A percentile compares a stretch with the other conserved stretches of the same genome.
These are phyloP conservation scores for Chanos chanos DNA, from an alignment of 2,797 vertebrate genomes.

Conservation along the genomic window DNA sequence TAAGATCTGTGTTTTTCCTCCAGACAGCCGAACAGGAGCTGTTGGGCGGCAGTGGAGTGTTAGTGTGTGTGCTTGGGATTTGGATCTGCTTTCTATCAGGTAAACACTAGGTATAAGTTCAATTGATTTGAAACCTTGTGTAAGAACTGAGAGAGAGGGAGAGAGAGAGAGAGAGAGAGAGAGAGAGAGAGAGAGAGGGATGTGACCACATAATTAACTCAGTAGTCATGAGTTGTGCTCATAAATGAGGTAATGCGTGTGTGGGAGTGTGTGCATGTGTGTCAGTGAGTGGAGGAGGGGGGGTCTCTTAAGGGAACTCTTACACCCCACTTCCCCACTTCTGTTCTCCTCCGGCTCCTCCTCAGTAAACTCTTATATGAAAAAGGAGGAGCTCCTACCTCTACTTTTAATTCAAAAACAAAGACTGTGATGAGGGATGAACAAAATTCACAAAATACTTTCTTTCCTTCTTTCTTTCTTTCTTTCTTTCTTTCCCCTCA, in stretches of 20 bases:
- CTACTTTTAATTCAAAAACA: slow-evolving; percentile 6
- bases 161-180: slow-evolving; percentile 30
- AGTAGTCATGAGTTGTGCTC: slow-evolving; percentile 19
- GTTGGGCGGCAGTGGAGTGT: not conserved
- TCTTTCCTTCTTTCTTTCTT: not conserved
- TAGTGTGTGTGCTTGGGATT: not conserved
- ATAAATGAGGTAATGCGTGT: slow-evolving; percentile 14
- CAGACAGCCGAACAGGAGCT: not conserved
- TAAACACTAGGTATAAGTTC: not conserved
- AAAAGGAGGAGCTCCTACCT: no score
- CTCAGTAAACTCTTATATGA: not conserved
- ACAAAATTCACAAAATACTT: not conserved
- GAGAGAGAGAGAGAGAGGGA: slow-evolving; percentile 1
- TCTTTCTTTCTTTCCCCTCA: slow-evolving; percentile 29
- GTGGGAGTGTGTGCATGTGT: slow-evolving; percentile 8
- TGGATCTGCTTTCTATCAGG: not conserved
- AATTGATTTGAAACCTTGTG: not conserved
- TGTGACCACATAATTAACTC: slow-evolving; percentile 12
- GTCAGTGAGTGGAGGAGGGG: no score
- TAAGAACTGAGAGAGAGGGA: slow-evolving; percentile 38
- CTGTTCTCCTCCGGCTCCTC: slow-evolving; percentile 29
- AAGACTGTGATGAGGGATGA: slow-evolving; percentile 17
- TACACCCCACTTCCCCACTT: no score
- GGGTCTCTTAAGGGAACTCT: not conserved
- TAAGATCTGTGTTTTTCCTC: no score